A percentile compares a stretch with the other conserved stretches of the same genome.
phyloP scores from a whole-genome alignment of 2,888 invertebrate genomes.

The Merodon equestris region DNA sequence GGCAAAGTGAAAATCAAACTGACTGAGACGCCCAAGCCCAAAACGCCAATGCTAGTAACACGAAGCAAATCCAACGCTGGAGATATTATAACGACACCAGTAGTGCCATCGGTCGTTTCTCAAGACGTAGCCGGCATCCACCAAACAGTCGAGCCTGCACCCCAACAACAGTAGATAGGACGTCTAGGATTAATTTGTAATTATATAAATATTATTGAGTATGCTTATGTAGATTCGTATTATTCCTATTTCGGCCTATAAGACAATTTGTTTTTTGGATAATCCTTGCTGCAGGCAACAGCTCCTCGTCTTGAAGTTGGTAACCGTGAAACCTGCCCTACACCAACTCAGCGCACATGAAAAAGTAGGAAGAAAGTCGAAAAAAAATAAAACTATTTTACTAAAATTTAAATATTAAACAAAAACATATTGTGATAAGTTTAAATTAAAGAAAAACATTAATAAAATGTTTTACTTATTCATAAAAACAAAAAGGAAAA shows the following conservation, averaged over 20 bases:
- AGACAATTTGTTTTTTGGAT: too few species aligned
- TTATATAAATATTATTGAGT: slow-evolving; percentile 39
- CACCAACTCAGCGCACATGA: slow-evolving; percentile 60
- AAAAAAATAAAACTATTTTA: background rate
- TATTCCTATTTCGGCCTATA: slow-evolving; percentile 4
- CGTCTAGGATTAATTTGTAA: slow-evolving; percentile 51
- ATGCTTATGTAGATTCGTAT: slow-evolving; percentile 48
- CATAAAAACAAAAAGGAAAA: slow-evolving; percentile 27
- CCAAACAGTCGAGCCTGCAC: slow-evolving; percentile 26
- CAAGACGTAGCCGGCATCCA: slow-evolving; percentile 51
- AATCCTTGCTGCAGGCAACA: too few species aligned
- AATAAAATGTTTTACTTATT: slow-evolving; percentile 31
- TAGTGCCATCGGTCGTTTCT: slow-evolving; percentile 43
- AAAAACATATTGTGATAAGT: slow-evolving; percentile 54
- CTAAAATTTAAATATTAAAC: slow-evolving; percentile 32
- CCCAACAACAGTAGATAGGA: slow-evolving; percentile 37
- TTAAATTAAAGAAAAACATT: slow-evolving; percentile 30
- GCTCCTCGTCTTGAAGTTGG: too few species aligned
- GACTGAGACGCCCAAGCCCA: slow-evolving; percentile 88
- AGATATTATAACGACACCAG: slow-evolving; percentile 85
- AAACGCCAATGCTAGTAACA: slow-evolving; percentile 89
- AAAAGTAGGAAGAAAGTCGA: slow-evolving; percentile 1
- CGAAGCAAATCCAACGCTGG: slow-evolving; percentile 88
- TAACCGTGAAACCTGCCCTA: background rate
- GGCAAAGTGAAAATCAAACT: slow-evolving; percentile 89